Conservation (phyloP, 1,140 invertebrate species). For the Cydia strobilella region DNA sequence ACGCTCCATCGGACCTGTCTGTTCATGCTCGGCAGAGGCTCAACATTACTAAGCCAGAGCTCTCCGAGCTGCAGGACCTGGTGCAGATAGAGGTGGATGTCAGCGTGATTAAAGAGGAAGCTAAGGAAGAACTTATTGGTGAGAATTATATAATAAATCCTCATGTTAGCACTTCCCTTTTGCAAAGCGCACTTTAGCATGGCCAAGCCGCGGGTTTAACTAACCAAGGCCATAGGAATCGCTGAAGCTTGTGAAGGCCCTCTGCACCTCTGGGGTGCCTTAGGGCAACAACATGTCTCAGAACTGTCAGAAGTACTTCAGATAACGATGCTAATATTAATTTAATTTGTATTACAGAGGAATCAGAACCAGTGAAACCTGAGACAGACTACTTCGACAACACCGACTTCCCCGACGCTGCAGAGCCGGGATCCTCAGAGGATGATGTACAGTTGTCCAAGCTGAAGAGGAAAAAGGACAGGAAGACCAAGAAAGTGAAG, state of each 20-base stretch:
- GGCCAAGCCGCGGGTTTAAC: too few relatives aligned
- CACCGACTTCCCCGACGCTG: not conserved
- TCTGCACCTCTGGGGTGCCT: too few relatives aligned
- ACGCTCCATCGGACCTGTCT: slow-evolving; percentile 53
- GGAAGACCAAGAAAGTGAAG: slow-evolving; percentile 38
- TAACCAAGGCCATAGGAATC: too few relatives aligned
- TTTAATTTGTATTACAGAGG: not conserved
- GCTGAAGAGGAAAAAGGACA: slow-evolving; percentile 46
- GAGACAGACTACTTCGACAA: slow-evolving; percentile 25
- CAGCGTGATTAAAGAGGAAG: not conserved
- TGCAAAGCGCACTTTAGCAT: too few relatives aligned
- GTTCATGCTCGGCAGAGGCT: slow-evolving; percentile 36
- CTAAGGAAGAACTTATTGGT: not conserved
- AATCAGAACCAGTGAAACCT: not conserved
- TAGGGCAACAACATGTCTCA: too few relatives aligned
- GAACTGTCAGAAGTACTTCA: too few relatives aligned
- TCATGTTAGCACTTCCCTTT: too few relatives aligned
- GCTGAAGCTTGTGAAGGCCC: too few relatives aligned
- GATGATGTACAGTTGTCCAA: slow-evolving; percentile 54
- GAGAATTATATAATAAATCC: too few relatives aligned
- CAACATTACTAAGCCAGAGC: not conserved
- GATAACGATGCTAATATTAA: not conserved
- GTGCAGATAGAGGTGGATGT: not conserved
- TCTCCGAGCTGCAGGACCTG: not conserved
- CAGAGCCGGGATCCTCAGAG: slow-evolving; percentile 42